Base-by-base conservation (phyloP, 2,888 invertebrate genomes). In the Perizoma flavofasciatum region DNA sequence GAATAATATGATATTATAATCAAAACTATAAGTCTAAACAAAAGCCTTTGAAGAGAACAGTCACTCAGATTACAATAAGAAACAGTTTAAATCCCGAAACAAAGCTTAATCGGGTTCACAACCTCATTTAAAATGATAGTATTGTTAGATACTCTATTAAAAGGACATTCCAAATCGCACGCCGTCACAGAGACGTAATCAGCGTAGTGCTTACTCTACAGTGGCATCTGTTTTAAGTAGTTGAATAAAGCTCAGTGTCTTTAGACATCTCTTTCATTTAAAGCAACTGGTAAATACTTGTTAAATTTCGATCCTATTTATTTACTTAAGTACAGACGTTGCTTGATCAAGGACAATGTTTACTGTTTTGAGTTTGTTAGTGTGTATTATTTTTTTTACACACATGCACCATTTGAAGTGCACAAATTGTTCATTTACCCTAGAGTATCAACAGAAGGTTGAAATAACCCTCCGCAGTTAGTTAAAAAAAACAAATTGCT, bases 141-240 rank as follows among this genome's bases (percentile, higher is more conserved):
- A 54, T 39, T 43, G 11, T 47, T 43, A 44, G 54, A 49, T 54
- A 51, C 44, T 53, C 49, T 55, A 60, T 65, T 56, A 32, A 63
- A 60, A 66, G 56, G 57, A 58, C 53, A 61, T 65, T 64, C 43
- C 39, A 60, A 66, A 65, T 63, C 55, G 63, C 61, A 68, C 56
- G 44, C 54, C 61, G 59, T 60, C 55, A 46, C 52, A 47, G 7
- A 57, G 57, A 56, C 53, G 57, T 65, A 66, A 64, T 66, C 66
- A 63, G 55, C 46, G 37, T 58, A 50, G 47, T 51, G 59, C 64
- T 63, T 64, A 65, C 61, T 63, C 54, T 51, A 59, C 65, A 58
- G 61, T 63, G 55, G 65, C 55, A 64, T 68, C 62, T 62, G 61
- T 61, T 64, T 63, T 64, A 59, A 61, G 64, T 62, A 55, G 64